A percentile compares a stretch with the other conserved stretches of the same genome.
Conservation (phyloP, 2,113 vertebrate species). For the Turnix velox region DNA sequence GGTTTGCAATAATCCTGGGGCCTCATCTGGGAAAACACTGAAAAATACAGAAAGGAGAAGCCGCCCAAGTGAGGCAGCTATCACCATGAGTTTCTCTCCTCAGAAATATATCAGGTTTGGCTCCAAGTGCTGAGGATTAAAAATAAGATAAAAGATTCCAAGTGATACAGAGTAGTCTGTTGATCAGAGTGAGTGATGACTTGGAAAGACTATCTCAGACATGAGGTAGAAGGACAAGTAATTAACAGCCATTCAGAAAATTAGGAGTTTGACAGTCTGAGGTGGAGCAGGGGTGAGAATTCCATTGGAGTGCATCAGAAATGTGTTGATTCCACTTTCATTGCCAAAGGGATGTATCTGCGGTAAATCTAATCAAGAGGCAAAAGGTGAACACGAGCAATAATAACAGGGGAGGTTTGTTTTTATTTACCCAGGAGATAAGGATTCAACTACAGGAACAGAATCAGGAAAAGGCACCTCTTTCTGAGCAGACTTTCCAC, state of each 20-base stretch:
- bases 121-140: background rate
- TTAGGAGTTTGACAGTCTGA: background rate
- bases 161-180: background rate
- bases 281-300: background rate
- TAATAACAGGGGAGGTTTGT: constrained; percentile 15
- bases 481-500: constrained; percentile 1
- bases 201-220: background rate
- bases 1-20: constrained; percentile 69
- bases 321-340: constrained; percentile 11
- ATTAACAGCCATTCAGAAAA: background rate
- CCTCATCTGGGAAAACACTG: constrained; percentile 61
- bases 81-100: background rate
- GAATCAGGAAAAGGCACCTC: background rate
- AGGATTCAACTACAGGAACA: background rate
- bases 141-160: background rate
- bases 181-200: background rate
- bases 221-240: background rate
- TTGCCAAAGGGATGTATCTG: constrained; percentile 27
- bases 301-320: background rate
- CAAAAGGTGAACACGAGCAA: constrained; percentile 53
- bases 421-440: constrained; percentile 56
- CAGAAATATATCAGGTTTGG: background rate
- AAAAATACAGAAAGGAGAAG: constrained; percentile 28
- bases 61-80: background rate
- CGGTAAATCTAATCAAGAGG: constrained; percentile 48